These are phyloP conservation scores for Coelopa pilipes DNA, from an alignment of 2,888 invertebrate species.

Conservation along the genomic window DNA sequence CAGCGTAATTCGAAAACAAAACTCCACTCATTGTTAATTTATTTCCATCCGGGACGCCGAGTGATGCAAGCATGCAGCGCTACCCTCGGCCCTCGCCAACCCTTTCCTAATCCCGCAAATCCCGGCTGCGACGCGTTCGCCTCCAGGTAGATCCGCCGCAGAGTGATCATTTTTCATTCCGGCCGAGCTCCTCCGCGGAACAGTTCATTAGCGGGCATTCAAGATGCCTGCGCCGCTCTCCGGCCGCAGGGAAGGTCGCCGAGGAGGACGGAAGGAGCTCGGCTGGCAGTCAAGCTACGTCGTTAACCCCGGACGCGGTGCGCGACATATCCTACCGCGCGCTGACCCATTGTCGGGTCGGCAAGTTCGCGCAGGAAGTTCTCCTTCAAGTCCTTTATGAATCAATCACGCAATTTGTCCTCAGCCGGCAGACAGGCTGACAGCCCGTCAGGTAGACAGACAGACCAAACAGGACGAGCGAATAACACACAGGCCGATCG, in stretches of 20 bases:
- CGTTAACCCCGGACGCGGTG: constrained; percentile 14
- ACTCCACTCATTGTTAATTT: constrained; percentile 36
- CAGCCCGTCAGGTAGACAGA: too few relatives aligned
- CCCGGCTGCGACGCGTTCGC: constrained; percentile 22
- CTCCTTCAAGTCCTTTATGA: constrained; percentile 28
- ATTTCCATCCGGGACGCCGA: constrained; percentile 26
- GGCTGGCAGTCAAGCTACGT: constrained; percentile 29
- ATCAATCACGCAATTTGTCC: constrained; percentile 33
- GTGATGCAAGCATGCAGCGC: constrained; percentile 29
- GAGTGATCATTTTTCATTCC: constrained; percentile 59
- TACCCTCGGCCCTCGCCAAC: constrained; percentile 12
- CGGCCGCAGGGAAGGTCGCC: constrained; percentile 26
- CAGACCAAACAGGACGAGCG: neutral
- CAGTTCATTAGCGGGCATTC: constrained; percentile 18
- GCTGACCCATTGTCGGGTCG: constrained; percentile 23
- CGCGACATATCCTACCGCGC: constrained; percentile 30
- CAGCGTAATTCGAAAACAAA: constrained; percentile 34
- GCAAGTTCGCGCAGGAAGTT: constrained; percentile 19
- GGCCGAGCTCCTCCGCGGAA: neutral
- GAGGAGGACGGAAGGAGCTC: constrained; percentile 17
- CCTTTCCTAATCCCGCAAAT: constrained; percentile 35
- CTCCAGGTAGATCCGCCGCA: constrained; percentile 43
- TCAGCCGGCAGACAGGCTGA: neutral
- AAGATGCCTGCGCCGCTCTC: constrained; percentile 19
- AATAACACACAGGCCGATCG: neutral